Percentiles rank a stretch among this genome's conserved stretches.
These are phyloP conservation scores for Cordilura impudica DNA, from an alignment of 2,888 invertebrate genomes.

Conservation along the genomic window DNA sequence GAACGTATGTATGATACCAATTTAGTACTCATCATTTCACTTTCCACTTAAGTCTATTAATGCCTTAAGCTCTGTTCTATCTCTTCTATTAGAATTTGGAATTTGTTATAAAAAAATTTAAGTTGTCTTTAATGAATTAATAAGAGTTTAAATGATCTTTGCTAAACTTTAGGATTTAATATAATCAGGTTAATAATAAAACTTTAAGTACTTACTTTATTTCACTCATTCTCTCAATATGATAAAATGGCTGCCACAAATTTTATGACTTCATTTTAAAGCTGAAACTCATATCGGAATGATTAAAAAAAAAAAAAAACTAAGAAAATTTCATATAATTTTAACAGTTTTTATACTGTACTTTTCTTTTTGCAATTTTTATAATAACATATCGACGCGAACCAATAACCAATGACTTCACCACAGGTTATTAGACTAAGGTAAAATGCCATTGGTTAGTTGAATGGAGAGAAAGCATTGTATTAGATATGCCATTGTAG, in stretches of 20 bases:
- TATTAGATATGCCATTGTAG: constrained; percentile 36
- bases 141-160: too few relatives aligned
- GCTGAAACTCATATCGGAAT: constrained; percentile 35
- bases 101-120: too few relatives aligned
- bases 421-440: constrained; percentile 67
- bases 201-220: too few relatives aligned
- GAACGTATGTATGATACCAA: too few relatives aligned
- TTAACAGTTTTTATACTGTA: constrained; percentile 29
- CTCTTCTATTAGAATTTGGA: too few relatives aligned
- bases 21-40: too few relatives aligned
- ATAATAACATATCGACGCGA: constrained; percentile 74
- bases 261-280: constrained; percentile 57
- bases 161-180: too few relatives aligned
- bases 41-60: too few relatives aligned
- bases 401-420: constrained; percentile 76
- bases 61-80: too few relatives aligned
- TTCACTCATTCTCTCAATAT: neutral
- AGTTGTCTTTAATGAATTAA: too few relatives aligned
- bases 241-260: constrained; percentile 54
- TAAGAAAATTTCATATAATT: constrained; percentile 22
- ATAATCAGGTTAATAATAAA: too few relatives aligned
- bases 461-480: constrained; percentile 50
- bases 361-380: constrained; percentile 64
- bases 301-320: constrained; percentile 21
- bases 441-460: constrained; percentile 73